Conservation (phyloP, 2,888 invertebrate species). For the Tanytarsus gracilentus region DNA sequence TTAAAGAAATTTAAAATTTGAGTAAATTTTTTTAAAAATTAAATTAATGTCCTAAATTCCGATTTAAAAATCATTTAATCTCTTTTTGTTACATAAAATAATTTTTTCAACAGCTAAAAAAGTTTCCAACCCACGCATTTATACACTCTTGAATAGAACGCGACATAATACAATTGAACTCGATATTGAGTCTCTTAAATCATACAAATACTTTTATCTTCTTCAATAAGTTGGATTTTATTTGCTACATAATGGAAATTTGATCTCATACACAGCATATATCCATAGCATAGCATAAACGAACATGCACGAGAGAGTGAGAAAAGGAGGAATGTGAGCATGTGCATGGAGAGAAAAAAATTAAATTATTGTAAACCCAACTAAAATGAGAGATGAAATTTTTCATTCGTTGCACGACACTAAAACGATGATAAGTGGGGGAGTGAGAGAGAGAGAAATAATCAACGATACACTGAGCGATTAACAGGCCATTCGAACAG, state of each 20-base stretch:
- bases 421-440: no score
- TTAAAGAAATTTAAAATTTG: no score
- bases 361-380: slow-evolving; percentile 21
- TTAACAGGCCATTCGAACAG: slow-evolving; percentile 29
- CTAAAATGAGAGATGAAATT: background rate
- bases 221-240: slow-evolving; percentile 24
- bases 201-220: slow-evolving; percentile 28
- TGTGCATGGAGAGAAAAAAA: background rate
- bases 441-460: background rate
- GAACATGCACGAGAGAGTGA: background rate
- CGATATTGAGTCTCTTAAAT: slow-evolving; percentile 21
- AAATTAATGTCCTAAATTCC: no score
- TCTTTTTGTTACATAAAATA: no score
- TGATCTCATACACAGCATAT: slow-evolving; percentile 16
- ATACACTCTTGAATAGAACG: background rate
- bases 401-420: no score
- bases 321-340: background rate
- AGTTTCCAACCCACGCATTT: no score
- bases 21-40: no score
- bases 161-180: slow-evolving; percentile 2
- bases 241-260: slow-evolving; percentile 28
- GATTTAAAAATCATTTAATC: no score
- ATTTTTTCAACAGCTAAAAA: no score
- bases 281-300: background rate
- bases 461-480: slow-evolving; percentile 27